Conservation (phyloP, 2,888 invertebrate genomes). For the Polydrusus tereticollis region DNA sequence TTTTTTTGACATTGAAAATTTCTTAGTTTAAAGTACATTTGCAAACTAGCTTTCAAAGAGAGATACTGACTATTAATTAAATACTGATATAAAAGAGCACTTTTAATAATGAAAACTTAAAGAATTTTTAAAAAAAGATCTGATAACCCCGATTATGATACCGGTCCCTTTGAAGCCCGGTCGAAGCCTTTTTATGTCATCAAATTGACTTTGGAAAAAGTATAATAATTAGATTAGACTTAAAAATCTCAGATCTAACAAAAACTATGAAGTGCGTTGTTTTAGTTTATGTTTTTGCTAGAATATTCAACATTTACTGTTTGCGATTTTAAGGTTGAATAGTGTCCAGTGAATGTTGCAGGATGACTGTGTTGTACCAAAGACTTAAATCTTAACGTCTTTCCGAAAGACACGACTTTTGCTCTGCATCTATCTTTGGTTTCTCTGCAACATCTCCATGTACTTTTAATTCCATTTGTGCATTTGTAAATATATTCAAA, state of each 20-base stretch:
- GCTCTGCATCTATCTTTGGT: not conserved
- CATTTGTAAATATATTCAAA: slow-evolving; percentile 1
- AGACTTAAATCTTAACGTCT: not conserved
- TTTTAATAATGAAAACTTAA: too few species aligned
- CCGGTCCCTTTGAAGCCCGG: not conserved
- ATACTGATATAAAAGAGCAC: too few species aligned
- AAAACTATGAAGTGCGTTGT: not conserved
- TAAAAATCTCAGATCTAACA: too few species aligned
- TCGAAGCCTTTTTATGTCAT: not conserved
- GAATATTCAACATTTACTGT: not conserved
- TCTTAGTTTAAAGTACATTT: too few species aligned
- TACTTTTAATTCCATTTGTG: not conserved
- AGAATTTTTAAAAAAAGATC: too few species aligned
- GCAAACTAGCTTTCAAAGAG: too few species aligned
- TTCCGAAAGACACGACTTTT: not conserved
- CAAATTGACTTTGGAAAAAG: too few species aligned
- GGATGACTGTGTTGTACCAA: slow-evolving; percentile 6
- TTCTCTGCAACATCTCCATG: slow-evolving; percentile 13
- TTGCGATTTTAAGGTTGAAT: not conserved
- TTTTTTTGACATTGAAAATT: too few species aligned
- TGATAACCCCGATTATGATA: too few species aligned
- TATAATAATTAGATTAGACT: too few species aligned
- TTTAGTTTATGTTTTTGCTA: not conserved
- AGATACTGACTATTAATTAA: too few species aligned
- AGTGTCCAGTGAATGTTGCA: slow-evolving; percentile 11